Percentiles rank a stretch among this genome's conserved stretches.
Evolutionary conservation across 2,888 invertebrate species (phyloP).

Genomic region (Philonicus albiceps): DNA sequence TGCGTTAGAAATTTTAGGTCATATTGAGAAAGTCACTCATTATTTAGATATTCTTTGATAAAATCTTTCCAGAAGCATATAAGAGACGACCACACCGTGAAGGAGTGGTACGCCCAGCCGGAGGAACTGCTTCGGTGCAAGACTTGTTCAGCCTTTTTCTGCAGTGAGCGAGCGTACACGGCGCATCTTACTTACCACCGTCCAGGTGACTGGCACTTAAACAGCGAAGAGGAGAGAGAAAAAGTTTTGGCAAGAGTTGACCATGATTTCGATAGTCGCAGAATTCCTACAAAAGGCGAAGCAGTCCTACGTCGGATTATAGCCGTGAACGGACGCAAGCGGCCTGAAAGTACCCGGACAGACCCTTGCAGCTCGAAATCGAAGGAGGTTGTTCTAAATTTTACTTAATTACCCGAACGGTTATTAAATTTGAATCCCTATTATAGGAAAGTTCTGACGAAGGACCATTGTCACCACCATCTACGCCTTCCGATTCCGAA

Average conservation of each 20-base stretch:
- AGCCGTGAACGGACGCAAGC: background rate
- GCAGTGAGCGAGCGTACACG: constrained; percentile 71
- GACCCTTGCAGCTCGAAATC: background rate
- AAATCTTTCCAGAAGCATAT: constrained; percentile 64
- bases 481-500: constrained; percentile 36
- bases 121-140: constrained; percentile 70
- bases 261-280: constrained; percentile 66
- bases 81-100: constrained; percentile 66
- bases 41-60: background rate
- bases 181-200: constrained; percentile 71
- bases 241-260: constrained; percentile 65
- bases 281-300: constrained; percentile 55
- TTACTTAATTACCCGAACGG: background rate
- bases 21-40: too few species aligned
- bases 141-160: constrained; percentile 72
- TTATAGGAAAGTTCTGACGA: background rate
- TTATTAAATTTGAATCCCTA: background rate
- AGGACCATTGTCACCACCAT: constrained; percentile 43
- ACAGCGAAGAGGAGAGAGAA: constrained; percentile 66
- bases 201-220: constrained; percentile 69
- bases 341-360: background rate
- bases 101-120: constrained; percentile 64
- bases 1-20: too few species aligned
- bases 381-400: background rate
- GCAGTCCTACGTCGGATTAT: background rate